A percentile compares a stretch with the other conserved stretches of the same genome.
Evolutionary conservation across 2,888 invertebrate species (phyloP).

Genomic region (Eurytoma californica): DNA sequence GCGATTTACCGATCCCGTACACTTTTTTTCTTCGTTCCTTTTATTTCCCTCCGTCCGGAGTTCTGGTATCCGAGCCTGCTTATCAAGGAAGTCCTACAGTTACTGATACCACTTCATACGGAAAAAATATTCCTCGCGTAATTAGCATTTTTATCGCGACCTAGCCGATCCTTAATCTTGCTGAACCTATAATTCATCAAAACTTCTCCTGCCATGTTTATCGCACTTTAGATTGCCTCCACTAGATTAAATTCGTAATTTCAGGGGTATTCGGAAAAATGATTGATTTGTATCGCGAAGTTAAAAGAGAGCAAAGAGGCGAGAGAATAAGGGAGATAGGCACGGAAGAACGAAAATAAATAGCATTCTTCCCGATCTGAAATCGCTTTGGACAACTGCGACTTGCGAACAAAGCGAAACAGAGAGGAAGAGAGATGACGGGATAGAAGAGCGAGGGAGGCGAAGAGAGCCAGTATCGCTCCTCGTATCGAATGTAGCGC

Average conservation of each 20-base stretch:
- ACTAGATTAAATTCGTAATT: conserved; percentile 28
- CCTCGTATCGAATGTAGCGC: conserved; percentile 30
- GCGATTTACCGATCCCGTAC: conserved; percentile 21
- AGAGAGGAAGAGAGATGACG: background rate
- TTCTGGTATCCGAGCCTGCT: background rate
- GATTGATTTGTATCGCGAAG: conserved; percentile 35
- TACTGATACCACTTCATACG: too few relatives aligned
- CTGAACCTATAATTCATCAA: too few relatives aligned
- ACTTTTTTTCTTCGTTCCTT: background rate
- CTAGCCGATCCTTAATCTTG: too few relatives aligned
- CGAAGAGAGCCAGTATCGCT: conserved; percentile 1
- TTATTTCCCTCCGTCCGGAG: too few relatives aligned
- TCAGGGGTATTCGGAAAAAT: conserved; percentile 1
- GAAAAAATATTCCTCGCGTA: too few relatives aligned
- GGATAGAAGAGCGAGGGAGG: background rate
- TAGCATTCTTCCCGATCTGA: conserved; percentile 59
- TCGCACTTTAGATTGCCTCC: too few relatives aligned
- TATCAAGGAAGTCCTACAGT: too few relatives aligned
- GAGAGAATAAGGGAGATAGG: background rate
- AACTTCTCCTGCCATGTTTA: too few relatives aligned
- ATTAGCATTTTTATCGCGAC: too few relatives aligned
- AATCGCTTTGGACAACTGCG: conserved; percentile 54
- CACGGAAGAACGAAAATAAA: conserved; percentile 45
- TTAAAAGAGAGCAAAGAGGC: background rate
- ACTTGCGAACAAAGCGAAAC: conserved; percentile 50